Evolutionary conservation across 2,113 vertebrate species (phyloP), one percentile per base, ranked within the genome.

Genomic region (Aspidoscelis tigris): DNA sequence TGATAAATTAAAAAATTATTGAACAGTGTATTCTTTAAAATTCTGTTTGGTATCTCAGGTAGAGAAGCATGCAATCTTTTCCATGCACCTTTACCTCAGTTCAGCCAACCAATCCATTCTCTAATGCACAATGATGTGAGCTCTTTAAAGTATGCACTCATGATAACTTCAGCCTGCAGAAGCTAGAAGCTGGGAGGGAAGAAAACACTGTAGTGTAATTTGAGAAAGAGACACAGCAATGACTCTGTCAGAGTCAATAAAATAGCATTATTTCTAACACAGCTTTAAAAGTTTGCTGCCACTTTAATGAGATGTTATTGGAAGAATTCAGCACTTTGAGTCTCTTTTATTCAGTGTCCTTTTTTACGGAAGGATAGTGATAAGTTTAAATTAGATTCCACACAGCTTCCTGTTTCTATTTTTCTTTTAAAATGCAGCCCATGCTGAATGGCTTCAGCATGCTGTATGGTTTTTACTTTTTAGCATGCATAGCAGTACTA

Each of bases 401-500:
- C 76, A 8, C 77, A 43, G 11, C 1, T 14, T 24, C 78, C 24
- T 85, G 24, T 65, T 76, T 93, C 16, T 11, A 2, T 78, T 77
- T 53, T 55, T 86, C 44, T 39, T 44, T 43, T 70, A 50, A 47
- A 6, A 39, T 11, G 43, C 0, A 7, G 64, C 0, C 0, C 1
- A 1, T 1, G 0, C 3, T 33, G 0, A 1, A 90, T 76, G 82
- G 71, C 73, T 83, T 86, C 83, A 87, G 26, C 58, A 65, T 58
- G 72, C 41, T 74, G 4, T 1, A 50, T 11, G 50, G 66, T 26
- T 68, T 86, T 20, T 12, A 7, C 22, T 81, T 88, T 24, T 82
- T 87, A 72, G 78, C 82, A 83, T 88, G 84, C 75, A 55, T 61
- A 16, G 2, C 58, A 18, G 33, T 84, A 43, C 11, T 12, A 64